Base-by-base conservation (phyloP, 1,140 invertebrate species). In the Drosophila micromelanica region DNA sequence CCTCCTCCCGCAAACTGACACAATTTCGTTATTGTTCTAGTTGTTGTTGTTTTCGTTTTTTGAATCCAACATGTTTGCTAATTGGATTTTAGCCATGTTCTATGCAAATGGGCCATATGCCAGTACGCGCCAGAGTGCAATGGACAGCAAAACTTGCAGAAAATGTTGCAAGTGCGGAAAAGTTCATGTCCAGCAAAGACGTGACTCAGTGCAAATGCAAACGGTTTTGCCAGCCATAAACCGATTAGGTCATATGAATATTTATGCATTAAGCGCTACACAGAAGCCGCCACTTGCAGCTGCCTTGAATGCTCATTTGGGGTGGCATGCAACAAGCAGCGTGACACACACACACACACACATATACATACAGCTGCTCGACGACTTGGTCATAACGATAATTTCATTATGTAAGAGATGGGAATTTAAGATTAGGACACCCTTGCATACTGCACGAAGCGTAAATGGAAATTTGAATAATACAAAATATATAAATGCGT, bases 181-280 rank as follows among this genome's bases (percentile, higher is more conserved):
- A 79, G 61, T 76, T 79, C 76, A 89, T 82, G 75, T 65, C 52
- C 67, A 56, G 57, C 32, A 35, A 64, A 73, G 76, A 77, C 79
- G 76, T 87, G 82, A 52, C 60, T 27, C 73, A 82, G 59, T 73
- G 76, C 69, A 57, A 62, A 70, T 80, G 79, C 76, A 61, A 62
- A 69, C 69, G 64, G 72, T 89, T 76, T 76, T 67, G 27, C 52
- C 59, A 68, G 64, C 63, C 84, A 77, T 89, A 89, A 89, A 89
- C 84, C 79, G 84, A 89, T 89, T 89, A 89, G 73, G 59, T 68
- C 73, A 64, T 67, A 89, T 89, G 84, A 87, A 89, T 89, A 89
- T 89, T 89, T 80, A 89, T 89, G 84, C 63, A 17, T 42, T 48
- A 43, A 60, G 43, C 57, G 70, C 55, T 62, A 75, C 61, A 17